Evolutionary conservation across 1,140 invertebrate species (phyloP).

Genomic region (Brachionus sp.): DNA sequence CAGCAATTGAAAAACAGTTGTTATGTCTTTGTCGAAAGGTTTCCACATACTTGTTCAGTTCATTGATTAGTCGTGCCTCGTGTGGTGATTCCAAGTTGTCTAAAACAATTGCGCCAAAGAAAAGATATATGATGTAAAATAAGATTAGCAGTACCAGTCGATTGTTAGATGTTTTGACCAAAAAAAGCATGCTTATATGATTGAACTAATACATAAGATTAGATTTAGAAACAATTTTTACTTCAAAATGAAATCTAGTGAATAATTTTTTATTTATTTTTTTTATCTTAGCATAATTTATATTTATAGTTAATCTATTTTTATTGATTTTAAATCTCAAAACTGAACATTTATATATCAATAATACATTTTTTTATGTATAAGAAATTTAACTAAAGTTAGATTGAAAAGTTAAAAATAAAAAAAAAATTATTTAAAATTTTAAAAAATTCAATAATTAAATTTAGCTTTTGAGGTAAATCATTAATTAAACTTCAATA

Average conservation of each 20-base stretch:
- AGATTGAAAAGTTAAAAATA: background rate
- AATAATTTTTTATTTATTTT: background rate
- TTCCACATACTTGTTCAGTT: slow-evolving; percentile 20
- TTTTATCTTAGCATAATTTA: background rate
- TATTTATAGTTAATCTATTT: background rate
- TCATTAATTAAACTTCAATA: too few species aligned
- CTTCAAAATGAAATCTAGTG: background rate
- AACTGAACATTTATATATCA: background rate
- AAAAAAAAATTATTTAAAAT: too few species aligned
- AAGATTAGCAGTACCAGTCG: background rate
- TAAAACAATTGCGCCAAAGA: slow-evolving; percentile 18
- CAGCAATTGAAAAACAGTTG: background rate
- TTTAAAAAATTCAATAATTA: too few species aligned
- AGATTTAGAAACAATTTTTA: background rate
- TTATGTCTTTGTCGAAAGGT: background rate
- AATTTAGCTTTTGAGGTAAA: too few species aligned
- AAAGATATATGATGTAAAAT: slow-evolving; percentile 12
- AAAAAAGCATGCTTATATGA: background rate
- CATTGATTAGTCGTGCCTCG: slow-evolving; percentile 6
- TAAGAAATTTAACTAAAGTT: background rate
- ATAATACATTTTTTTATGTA: background rate
- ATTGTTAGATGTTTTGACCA: slow-evolving; percentile 27
- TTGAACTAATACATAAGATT: background rate
- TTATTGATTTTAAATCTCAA: background rate
- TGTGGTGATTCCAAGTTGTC: slow-evolving; percentile 27